Percentiles rank a stretch among this genome's conserved stretches.
Conservation (phyloP, 2,113 vertebrate species). For the Phalacrocorax carbo region DNA sequence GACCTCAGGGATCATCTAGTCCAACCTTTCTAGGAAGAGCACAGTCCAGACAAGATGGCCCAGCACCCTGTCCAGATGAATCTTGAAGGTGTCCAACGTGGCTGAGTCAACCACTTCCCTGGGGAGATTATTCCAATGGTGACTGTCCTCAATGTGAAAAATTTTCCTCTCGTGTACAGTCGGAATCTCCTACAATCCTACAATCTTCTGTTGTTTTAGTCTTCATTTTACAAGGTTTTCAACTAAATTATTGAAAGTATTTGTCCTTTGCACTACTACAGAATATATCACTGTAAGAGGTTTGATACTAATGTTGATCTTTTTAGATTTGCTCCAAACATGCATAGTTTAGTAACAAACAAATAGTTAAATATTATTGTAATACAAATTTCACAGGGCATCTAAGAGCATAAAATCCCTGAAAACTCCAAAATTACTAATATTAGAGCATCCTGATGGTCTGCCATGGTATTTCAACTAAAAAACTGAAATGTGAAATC, state of each 20-base stretch:
- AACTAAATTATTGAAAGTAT: not conserved
- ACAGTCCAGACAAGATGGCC: too few relatives aligned
- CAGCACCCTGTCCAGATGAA: too few relatives aligned
- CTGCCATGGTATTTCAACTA: not conserved
- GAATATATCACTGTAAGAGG: not conserved
- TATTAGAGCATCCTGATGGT: not conserved
- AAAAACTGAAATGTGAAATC: not conserved
- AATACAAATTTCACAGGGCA: not conserved
- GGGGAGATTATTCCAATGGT: too few relatives aligned
- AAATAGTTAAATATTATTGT: not conserved
- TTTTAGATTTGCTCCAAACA: not conserved
- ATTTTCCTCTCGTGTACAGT: too few relatives aligned
- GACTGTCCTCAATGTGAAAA: too few relatives aligned
- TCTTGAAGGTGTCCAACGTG: too few relatives aligned
- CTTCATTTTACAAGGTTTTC: not conserved
- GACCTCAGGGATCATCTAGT: too few relatives aligned
- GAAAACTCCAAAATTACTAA: not conserved
- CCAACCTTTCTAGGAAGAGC: too few relatives aligned
- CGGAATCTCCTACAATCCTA: too few relatives aligned
- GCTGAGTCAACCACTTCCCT: too few relatives aligned
- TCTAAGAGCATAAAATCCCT: not conserved
- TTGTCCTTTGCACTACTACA: not conserved
- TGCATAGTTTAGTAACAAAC: not conserved
- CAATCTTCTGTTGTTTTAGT: not conserved
- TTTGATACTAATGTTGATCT: not conserved